A percentile compares a stretch with the other conserved stretches of the same genome.
phyloP scores from a whole-genome alignment of 2,113 vertebrate species.

The Syngnathus typhle region DNA sequence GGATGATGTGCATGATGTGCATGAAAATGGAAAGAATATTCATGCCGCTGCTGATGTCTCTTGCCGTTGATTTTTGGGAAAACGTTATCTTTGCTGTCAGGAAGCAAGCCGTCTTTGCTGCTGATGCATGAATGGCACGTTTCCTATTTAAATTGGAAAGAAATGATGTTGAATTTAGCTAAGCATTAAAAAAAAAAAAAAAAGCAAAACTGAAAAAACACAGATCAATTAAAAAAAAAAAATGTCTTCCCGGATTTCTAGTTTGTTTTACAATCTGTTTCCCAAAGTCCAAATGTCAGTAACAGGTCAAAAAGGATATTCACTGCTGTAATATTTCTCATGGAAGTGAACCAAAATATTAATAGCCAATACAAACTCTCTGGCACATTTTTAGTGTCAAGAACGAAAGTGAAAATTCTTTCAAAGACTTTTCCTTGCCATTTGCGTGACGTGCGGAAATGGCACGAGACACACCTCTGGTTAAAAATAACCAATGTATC shows the following conservation, averaged over 20 bases:
- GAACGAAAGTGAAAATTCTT: neutral
- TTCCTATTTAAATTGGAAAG: constrained; percentile 12
- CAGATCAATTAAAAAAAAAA: neutral
- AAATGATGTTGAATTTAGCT: constrained; percentile 9
- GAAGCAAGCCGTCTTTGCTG: neutral
- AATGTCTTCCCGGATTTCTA: neutral
- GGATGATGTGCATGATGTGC: neutral
- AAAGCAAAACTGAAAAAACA: neutral
- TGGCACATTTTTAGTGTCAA: neutral
- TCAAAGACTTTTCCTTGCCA: neutral
- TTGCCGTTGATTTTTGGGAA: neutral
- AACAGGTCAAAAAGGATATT: constrained; percentile 6
- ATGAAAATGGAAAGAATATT: neutral
- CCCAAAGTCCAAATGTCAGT: constrained; percentile 6
- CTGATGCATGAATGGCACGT: neutral
- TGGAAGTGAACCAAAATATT: neutral
- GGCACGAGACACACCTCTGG: neutral
- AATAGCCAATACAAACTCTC: neutral
- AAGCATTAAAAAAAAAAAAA: neutral
- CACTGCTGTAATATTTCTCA: constrained; percentile 2
- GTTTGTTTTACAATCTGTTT: constrained; percentile 8
- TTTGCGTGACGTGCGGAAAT: neutral
- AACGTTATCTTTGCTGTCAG: constrained; percentile 2
- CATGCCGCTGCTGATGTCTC: neutral
- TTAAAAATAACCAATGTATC: neutral